Evolutionary conservation across 2,888 invertebrate species (phyloP), one percentile per base, ranked within the genome.

Genomic region (Volucella inanis): DNA sequence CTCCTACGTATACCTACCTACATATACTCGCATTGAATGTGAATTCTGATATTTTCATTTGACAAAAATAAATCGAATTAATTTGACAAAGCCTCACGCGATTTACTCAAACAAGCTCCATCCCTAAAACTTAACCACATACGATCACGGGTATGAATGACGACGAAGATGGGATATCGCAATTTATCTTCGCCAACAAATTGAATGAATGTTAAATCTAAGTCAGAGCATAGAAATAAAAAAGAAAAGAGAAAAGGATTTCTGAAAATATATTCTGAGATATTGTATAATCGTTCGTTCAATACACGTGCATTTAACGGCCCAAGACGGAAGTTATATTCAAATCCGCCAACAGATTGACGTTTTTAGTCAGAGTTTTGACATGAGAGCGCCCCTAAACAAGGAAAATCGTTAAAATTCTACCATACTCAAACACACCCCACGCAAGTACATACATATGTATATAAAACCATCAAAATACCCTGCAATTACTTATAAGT

Each of bases 51-150:
- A 68, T 68, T 76, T 68, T 59, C 67, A 61, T 52, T 68, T 52
- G 59, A 54, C 45, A 61, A 68, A 61, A 61, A 67, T 67, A 76
- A 76, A 76, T 76, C 52, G 61, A 76, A 61, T 61, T 76, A 68
- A 76, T 76, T 67, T 68, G 52, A 68, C 61, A 76, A 68, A 76
- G 47, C 76, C 76, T 76, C 68, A 76, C 67, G 76, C 76, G 76
- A 76, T 68, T 62, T 72, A 38, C 43, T 10, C 14, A 14, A 31
- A 50, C 31, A 52, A 38, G 41, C 18, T 1, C 18, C 45, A 18
- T 43, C 14, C 61, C 6, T 4, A 14, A 41, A 59, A 14, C 59
- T 49, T 6, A 31, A 31, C 31, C 57, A 47, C 22, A 41, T 18
- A 70, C 8, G 18, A 10, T n/a, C 8, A 15, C 50, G 57, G 31